Base-by-base conservation (phyloP, 2,113 vertebrate genomes). In the Malurus cyaneus region DNA sequence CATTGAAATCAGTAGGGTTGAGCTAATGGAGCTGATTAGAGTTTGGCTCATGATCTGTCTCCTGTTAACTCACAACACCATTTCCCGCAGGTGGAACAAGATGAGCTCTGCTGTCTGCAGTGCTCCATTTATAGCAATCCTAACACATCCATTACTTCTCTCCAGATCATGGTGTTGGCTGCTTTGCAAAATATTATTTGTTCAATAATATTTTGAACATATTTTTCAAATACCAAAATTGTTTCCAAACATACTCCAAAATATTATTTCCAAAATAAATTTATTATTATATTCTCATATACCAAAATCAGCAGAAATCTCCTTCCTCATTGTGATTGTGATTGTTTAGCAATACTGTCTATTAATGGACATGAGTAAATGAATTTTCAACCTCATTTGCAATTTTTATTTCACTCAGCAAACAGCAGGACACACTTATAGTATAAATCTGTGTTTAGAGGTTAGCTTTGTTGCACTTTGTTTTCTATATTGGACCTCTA, bases 311-410 rank as follows among this genome's bases (percentile, higher is more conserved):
- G 77, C 83, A 92, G 79, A 92, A 92, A 62, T 81, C 70, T 65
- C 49, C 59, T 81, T 94, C 18, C 31, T 92, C 49, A 71, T 62
- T 44, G 56, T 88, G 92, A 94, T 91, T 91, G 60, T 50, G 86
- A 85, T 79, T 94, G 66, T 91, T 94, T 95, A 96, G 57, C 88
- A 91, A 83, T 94, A 80, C 26, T 36, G 3, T 28, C 59, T 88
- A 34, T 26, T 83, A 83, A 77, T 26, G 41, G 44, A 46, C 89
- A 39, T 24, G 44, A n/a, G 49, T 83, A 97, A 93, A 92, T 62
- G 2, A 81, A 86, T 85, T 93, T 89, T 85, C 69, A 82, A 92
- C 64, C 74, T 86, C 72, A 56, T 59, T 62, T 86, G 11, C 12
- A 78, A 47, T 59, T 95, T 94, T 92, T 86, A 78, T 88, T 88